Evolutionary conservation across 2,113 vertebrate genomes (phyloP).

Genomic region (Colinus virginianus): DNA sequence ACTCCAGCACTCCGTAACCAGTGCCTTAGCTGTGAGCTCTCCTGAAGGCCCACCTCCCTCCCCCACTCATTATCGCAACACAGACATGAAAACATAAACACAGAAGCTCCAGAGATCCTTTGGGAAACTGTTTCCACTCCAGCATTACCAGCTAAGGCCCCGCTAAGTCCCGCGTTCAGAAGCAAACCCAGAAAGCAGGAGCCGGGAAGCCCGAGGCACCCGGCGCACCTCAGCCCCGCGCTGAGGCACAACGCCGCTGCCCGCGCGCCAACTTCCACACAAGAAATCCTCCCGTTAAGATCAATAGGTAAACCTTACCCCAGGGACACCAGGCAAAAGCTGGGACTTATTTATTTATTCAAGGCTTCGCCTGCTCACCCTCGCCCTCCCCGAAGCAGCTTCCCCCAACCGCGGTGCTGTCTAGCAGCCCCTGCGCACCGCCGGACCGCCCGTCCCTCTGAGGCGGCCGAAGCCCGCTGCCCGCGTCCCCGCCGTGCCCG

Average conservation of each 20-base stretch:
- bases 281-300: accelerated
- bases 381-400: background rate
- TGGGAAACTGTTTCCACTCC: background rate
- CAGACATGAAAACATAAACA: background rate
- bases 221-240: background rate
- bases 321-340: background rate
- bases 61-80: background rate
- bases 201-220: background rate
- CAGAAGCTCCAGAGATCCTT: background rate
- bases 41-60: background rate
- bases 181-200: background rate
- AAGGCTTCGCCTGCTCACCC: too few relatives aligned
- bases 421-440: accelerated
- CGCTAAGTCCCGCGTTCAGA: background rate
- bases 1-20: background rate
- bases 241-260: accelerated
- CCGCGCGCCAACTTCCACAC: background rate
- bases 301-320: background rate
- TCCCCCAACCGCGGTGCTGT: background rate
- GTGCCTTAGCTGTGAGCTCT: background rate
- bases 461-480: too few relatives aligned
- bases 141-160: background rate
- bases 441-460: accelerated
- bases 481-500: too few relatives aligned
- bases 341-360: background rate